Conservation (phyloP, 2,797 vertebrate genomes). For the Naso thynnoides region DNA sequence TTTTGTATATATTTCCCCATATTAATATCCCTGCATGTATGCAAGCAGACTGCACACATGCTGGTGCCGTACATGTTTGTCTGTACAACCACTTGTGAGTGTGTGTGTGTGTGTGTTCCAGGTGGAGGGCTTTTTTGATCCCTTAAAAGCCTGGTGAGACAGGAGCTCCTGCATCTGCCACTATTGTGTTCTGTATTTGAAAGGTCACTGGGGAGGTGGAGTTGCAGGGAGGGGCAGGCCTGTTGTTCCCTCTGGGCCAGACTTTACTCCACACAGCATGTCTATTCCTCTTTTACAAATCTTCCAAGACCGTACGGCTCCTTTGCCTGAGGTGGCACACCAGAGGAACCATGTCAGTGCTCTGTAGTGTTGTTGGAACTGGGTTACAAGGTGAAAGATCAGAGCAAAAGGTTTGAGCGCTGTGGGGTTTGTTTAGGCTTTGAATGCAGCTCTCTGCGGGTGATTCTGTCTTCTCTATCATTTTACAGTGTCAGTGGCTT, state of each 20-base stretch:
- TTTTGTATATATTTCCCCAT: not conserved
- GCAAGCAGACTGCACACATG: too few relatives aligned
- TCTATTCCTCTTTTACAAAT: slow-evolving; percentile 70
- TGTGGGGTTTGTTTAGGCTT: slow-evolving; percentile 58
- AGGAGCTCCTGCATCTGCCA: slow-evolving; percentile 67
- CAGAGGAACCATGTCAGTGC: slow-evolving; percentile 64
- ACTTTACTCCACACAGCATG: slow-evolving; percentile 58
- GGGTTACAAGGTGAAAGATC: slow-evolving; percentile 71
- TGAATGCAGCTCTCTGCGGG: slow-evolving; percentile 12
- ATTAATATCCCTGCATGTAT: not conserved
- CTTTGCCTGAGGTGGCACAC: slow-evolving; percentile 67
- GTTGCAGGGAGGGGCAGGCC: slow-evolving; percentile 58
- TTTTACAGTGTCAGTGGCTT: slow-evolving; percentile 34
- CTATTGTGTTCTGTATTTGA: slow-evolving; percentile 65
- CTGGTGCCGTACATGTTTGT: slow-evolving; percentile 7
- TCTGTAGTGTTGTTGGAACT: slow-evolving; percentile 64
- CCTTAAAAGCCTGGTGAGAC: slow-evolving; percentile 68
- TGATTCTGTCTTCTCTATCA: slow-evolving; percentile 25
- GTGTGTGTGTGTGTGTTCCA: slow-evolving; percentile 38
- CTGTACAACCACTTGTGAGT: not conserved
- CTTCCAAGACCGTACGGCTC: slow-evolving; percentile 61
- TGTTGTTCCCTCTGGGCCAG: slow-evolving; percentile 68
- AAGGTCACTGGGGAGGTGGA: slow-evolving; percentile 77
- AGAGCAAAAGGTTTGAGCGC: slow-evolving; percentile 72
- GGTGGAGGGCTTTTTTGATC: slow-evolving; percentile 67